Percentiles rank a stretch among this genome's conserved stretches.
These are phyloP conservation scores for Hololepta plana DNA, from an alignment of 2,888 invertebrate genomes.

Conservation along the genomic window DNA sequence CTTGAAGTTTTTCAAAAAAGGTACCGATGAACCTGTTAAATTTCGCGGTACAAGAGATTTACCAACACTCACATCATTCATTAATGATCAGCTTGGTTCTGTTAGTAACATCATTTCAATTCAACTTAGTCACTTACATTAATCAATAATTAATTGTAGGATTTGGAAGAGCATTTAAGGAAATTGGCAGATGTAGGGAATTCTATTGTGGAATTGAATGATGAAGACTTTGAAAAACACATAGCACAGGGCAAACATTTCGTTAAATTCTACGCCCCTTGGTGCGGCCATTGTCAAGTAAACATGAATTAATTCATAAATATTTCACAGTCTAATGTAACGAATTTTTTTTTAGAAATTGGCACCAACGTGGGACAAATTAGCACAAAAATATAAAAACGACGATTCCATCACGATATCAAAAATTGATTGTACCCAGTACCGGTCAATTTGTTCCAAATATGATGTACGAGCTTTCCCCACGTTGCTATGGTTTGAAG, in stretches of 20 bases:
- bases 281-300: conserved; percentile 80
- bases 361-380: conserved; percentile 69
- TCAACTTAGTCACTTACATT: too few relatives aligned
- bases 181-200: too few relatives aligned
- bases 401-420: conserved; percentile 53
- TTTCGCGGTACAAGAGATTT: conserved; percentile 65
- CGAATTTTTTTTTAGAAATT: conserved; percentile 34
- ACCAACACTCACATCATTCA: conserved; percentile 55
- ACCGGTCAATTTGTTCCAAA: conserved; percentile 53
- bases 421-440: conserved; percentile 72
- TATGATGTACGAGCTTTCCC: conserved; percentile 80
- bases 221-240: conserved; percentile 56
- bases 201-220: conserved; percentile 57
- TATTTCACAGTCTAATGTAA: background rate
- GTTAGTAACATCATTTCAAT: conserved; percentile 14
- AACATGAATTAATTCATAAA: conserved; percentile 5
- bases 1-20: conserved; percentile 57
- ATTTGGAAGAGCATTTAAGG: too few relatives aligned
- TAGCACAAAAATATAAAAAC: conserved; percentile 50
- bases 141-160: too few relatives aligned
- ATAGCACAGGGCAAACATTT: conserved; percentile 63
- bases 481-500: conserved; percentile 69
- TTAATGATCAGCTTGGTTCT: conserved; percentile 49
- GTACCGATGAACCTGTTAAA: conserved; percentile 46
- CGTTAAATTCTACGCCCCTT: conserved; percentile 82